A percentile compares a stretch with the other conserved stretches of the same genome.
Evolutionary conservation across 2,113 vertebrate species (phyloP).

Genomic region (Sterrhoptilus dennistouni): DNA sequence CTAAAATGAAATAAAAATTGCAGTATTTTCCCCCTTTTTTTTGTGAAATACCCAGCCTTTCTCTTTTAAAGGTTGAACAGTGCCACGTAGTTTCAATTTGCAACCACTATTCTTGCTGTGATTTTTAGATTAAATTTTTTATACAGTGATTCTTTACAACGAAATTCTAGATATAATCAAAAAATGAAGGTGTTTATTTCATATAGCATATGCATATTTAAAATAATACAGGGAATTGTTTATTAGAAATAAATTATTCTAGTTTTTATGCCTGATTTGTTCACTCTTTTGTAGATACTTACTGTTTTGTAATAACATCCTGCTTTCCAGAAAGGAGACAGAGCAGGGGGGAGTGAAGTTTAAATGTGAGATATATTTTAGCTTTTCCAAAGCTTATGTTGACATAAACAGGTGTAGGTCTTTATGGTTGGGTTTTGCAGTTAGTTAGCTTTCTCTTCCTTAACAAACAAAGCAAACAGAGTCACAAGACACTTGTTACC

Average conservation of each 20-base stretch:
- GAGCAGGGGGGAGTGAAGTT: not conserved
- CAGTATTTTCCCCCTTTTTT: not conserved
- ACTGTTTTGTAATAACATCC: constrained; percentile 6
- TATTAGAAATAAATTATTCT: not conserved
- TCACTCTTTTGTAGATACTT: not conserved
- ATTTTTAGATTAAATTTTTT: not conserved
- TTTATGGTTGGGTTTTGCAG: constrained; percentile 61
- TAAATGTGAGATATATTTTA: constrained; percentile 55
- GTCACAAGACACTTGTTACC: constrained; percentile 38
- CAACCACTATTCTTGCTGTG: not conserved
- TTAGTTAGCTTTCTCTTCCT: constrained; percentile 70
- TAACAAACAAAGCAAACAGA: constrained; percentile 68
- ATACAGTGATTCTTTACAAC: not conserved
- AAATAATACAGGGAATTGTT: not conserved
- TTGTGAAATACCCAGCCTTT: not conserved
- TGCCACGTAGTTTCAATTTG: not conserved
- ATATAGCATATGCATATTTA: not conserved
- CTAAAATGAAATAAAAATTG: not conserved
- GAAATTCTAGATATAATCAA: not conserved
- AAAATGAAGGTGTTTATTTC: not conserved
- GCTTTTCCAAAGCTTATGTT: constrained; percentile 59
- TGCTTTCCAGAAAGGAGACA: not conserved
- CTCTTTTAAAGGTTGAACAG: not conserved
- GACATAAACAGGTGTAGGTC: constrained; percentile 52
- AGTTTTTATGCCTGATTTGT: not conserved